Conservation (phyloP, 2,888 invertebrate species). For the Yponomeuta malinellus region DNA sequence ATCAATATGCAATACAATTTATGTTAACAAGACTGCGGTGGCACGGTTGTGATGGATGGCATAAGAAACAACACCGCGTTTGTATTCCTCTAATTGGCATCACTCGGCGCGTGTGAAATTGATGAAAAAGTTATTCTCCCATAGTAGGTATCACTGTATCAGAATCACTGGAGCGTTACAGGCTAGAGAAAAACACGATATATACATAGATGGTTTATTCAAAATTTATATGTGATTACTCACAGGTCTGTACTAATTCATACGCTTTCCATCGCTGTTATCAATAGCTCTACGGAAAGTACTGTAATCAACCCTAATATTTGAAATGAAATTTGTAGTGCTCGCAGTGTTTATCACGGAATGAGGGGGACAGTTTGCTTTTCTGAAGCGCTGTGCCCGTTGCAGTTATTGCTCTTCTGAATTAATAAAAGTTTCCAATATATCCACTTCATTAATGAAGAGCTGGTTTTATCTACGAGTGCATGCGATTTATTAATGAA, state of each 20-base stretch:
- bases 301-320: neutral
- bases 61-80: constrained; percentile 2
- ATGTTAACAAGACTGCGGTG: constrained; percentile 17
- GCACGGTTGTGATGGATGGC: constrained; percentile 18
- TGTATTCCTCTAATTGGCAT: constrained; percentile 11
- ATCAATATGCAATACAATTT: constrained; percentile 24
- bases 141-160: neutral
- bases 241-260: neutral
- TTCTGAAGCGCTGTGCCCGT: neutral
- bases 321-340: neutral
- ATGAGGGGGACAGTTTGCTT: neutral
- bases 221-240: neutral
- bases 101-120: constrained; percentile 5
- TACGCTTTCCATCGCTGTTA: neutral
- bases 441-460: constrained; percentile 25
- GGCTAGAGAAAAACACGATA: neutral
- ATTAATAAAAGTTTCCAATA: neutral
- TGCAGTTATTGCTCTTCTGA: neutral
- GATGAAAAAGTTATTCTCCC: constrained; percentile 9
- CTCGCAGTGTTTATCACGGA: neutral
- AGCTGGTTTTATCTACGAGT: constrained; percentile 12
- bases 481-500: constrained; percentile 41
- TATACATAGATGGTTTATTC: neutral
- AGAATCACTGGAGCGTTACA: neutral
- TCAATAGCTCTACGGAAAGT: too few relatives aligned